These are phyloP conservation scores for Camelus dromedarius DNA, from an alignment of 2,113 vertebrate species.

Conservation along the genomic window DNA sequence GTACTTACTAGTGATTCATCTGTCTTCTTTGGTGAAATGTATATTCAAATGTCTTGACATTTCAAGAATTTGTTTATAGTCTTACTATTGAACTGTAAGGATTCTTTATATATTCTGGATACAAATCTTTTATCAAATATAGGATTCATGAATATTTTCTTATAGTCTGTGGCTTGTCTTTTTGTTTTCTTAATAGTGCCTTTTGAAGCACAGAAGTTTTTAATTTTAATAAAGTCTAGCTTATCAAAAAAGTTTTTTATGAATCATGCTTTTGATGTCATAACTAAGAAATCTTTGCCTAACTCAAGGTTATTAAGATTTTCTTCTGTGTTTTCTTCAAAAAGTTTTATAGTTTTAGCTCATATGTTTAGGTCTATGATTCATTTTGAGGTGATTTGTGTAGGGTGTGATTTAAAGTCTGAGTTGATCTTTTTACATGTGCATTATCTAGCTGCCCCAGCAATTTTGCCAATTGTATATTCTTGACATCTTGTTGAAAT, in stretches of 20 bases:
- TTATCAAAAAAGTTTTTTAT: not conserved
- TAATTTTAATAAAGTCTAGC: not conserved
- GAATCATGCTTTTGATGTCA: not conserved
- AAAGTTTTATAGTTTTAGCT: not conserved
- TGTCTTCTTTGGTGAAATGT: not conserved
- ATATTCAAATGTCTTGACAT: conserved; percentile 6
- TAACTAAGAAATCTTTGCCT: not conserved
- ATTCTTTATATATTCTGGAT: not conserved
- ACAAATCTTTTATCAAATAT: not conserved
- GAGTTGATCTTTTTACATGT: not conserved
- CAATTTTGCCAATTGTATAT: not conserved
- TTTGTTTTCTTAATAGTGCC: not conserved
- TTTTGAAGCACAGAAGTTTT: not conserved
- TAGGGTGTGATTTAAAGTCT: not conserved
- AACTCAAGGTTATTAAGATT: not conserved
- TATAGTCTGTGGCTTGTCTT: not conserved
- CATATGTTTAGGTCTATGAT: not conserved
- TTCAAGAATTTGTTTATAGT: conserved; percentile 2
- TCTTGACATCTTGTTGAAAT: not conserved
- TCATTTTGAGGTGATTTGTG: not conserved
- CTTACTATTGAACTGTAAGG: not conserved
- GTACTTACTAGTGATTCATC: not conserved
- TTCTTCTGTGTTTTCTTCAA: not conserved
- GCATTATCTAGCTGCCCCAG: not conserved
- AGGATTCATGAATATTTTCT: not conserved